phyloP scores from a whole-genome alignment of 2,888 invertebrate species.

The Hymenopus coronatus region DNA sequence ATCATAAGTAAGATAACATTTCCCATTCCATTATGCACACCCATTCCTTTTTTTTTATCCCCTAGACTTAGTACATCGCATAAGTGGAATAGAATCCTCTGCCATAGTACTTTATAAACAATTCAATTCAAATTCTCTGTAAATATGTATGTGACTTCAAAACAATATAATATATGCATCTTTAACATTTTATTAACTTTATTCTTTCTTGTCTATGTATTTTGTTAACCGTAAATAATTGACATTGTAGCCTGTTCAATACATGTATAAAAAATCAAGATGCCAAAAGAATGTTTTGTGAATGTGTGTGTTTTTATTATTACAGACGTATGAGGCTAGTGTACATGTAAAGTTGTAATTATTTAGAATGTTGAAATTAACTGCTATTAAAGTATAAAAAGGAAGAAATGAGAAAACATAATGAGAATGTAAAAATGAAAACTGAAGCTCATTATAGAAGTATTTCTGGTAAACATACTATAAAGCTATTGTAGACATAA shows the following conservation, averaged over 20 bases:
- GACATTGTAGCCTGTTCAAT: slow-evolving; percentile 2
- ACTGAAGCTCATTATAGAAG: neutral
- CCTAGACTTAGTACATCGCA: neutral
- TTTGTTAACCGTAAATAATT: neutral
- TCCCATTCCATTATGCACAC: too few species aligned
- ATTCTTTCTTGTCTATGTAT: slow-evolving; percentile 7
- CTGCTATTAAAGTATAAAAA: neutral
- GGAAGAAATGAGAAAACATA: neutral
- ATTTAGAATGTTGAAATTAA: neutral
- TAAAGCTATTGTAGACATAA: neutral
- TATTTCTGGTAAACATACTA: neutral
- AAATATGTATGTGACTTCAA: slow-evolving; percentile 6
- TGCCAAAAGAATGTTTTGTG: neutral
- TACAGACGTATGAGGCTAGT: slow-evolving; percentile 1
- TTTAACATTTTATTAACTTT: neutral
- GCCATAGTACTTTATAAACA: neutral
- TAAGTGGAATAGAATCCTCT: neutral
- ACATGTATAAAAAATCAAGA: slow-evolving; percentile 5
- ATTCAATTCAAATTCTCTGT: neutral
- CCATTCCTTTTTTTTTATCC: neutral
- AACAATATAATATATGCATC: slow-evolving; percentile 9
- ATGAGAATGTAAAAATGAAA: slow-evolving; percentile 10
- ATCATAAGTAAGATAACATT: neutral
- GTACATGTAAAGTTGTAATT: slow-evolving; percentile 4
- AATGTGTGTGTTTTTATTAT: slow-evolving; percentile 13